Evolutionary conservation across 2,797 vertebrate genomes (phyloP).

Genomic region (Coranthus polyacanthus): DNA sequence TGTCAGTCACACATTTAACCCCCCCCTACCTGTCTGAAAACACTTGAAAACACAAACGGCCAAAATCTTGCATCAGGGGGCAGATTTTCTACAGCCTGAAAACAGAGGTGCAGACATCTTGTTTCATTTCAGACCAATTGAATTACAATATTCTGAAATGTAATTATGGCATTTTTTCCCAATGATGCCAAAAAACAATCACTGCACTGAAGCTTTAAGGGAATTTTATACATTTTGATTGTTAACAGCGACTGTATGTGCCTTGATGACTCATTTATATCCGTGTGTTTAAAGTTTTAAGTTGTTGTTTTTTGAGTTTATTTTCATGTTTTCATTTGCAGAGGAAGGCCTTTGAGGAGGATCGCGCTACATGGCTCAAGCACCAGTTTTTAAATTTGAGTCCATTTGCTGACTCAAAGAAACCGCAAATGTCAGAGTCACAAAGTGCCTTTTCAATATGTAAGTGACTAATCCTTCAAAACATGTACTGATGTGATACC

Average conservation of each 20-base stretch:
- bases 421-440: slow-evolving; percentile 69
- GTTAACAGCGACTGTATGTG: not conserved
- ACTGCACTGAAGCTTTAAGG: no score
- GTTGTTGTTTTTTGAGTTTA: slow-evolving; percentile 1
- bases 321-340: slow-evolving; percentile 48
- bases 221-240: no score
- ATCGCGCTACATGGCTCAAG: slow-evolving; percentile 84
- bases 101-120: no score
- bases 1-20: no score
- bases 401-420: slow-evolving; percentile 79
- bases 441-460: slow-evolving; percentile 78
- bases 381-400: slow-evolving; percentile 85
- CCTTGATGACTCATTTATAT: not conserved
- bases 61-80: no score
- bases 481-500: not conserved
- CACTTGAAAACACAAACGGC: no score
- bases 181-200: no score
- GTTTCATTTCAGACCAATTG: no score
- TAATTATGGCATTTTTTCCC: no score
- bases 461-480: slow-evolving; percentile 58
- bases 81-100: no score
- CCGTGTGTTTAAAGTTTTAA: not conserved
- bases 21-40: no score
- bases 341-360: slow-evolving; percentile 85
- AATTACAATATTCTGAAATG: no score